Base-by-base conservation (phyloP, 92 coral and sea anemone genomes). In the Paragorgia papillata region DNA sequence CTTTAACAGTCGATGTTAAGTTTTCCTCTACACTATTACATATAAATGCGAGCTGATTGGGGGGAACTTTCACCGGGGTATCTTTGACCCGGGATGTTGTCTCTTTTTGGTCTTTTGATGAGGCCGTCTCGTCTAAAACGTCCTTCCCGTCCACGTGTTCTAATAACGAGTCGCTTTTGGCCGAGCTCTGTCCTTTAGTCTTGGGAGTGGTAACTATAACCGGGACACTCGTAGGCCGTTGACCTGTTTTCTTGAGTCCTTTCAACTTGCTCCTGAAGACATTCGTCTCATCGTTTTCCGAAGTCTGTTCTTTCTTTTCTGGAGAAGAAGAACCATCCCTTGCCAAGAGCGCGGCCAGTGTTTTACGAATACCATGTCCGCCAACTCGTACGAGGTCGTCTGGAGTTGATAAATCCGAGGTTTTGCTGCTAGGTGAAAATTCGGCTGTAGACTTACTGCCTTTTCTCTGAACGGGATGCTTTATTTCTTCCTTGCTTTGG, bases 321-420 rank as follows among this genome's bases (percentile, higher is more conserved):
- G 56, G 32, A 22, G 33, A 66, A 8, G 32, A 39, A 8, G 32
- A 39, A 18, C 39, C 75, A 46, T 68, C 75, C 60, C 39, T 17
- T 25, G 75, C 75, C 50, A 68, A 49, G 13, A 68, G 75, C 13
- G 28, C 75, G 20, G 59, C 75, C 9, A 68, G 33, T 26, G 25
- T 68, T 20, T 46, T 68, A 9, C 58, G 58, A 35, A 68, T 68
- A 4, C 24, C 40, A 3, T 56, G 57, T 0, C 60, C 59, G 39
- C 33, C 54, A 0, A 10, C 54, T 15, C 20, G 31, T 4, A 49
- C 75, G 6, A 22, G 33, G 26, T 26, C 40, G 17, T 64, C 51
- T 10, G 8, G 34, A 8, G 13, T 64, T 31, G 71, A 37, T 3
- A 15, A 46, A 46, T 9, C 54, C 31, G 34, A 63, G 1, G 24